Percentiles rank a stretch among this genome's conserved stretches.
Conservation (phyloP, 2,113 vertebrate genomes). For the Siniperca knerii region DNA sequence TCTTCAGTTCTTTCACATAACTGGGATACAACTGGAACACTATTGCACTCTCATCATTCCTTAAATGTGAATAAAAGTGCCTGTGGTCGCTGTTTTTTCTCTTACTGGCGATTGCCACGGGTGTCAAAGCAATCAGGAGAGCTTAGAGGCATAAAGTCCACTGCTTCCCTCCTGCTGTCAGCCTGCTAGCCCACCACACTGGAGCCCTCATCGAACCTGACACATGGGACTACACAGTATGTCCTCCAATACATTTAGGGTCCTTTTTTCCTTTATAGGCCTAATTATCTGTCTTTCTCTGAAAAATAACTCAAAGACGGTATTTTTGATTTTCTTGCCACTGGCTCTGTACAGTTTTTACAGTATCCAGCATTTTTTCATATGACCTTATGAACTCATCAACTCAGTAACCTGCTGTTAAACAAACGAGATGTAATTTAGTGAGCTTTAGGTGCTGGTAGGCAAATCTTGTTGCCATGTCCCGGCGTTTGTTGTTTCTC, state of each 20-base stretch:
- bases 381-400: conserved; percentile 1
- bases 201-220: conserved; percentile 60
- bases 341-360: background rate
- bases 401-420: background rate
- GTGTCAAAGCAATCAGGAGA: conserved; percentile 69
- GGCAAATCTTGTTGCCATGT: background rate
- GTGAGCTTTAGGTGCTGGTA: too few relatives aligned
- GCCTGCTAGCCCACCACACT: conserved; percentile 45
- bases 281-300: conserved; percentile 47
- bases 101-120: conserved; percentile 55
- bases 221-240: conserved; percentile 48
- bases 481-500: too few relatives aligned
- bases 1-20: background rate
- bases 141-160: conserved; percentile 59
- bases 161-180: conserved; percentile 62
- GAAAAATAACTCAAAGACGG: conserved; percentile 11
- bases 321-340: conserved; percentile 15
- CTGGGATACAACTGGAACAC: conserved; percentile 13
- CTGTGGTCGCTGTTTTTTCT: conserved; percentile 25
- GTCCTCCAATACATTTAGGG: conserved; percentile 39
- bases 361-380: conserved; percentile 11
- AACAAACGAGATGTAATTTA: too few relatives aligned
- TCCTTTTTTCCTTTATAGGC: conserved; percentile 1
- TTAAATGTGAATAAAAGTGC: conserved; percentile 22
- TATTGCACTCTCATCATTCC: conserved; percentile 5